These are phyloP conservation scores for Emydura subglobosa DNA, from an alignment of 2,113 vertebrate genomes.

Conservation along the genomic window DNA sequence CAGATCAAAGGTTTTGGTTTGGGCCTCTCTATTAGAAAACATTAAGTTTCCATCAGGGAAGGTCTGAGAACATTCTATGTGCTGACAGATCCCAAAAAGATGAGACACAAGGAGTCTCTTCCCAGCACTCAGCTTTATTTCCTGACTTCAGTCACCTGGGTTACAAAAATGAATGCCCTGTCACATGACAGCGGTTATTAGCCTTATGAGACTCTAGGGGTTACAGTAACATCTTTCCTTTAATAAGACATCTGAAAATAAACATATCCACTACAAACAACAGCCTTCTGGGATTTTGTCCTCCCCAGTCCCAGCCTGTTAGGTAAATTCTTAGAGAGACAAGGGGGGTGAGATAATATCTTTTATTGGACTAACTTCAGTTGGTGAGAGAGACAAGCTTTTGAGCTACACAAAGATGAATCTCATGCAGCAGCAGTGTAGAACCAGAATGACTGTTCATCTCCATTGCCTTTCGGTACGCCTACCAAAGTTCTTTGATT, in stretches of 20 bases:
- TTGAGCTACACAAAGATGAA: background rate
- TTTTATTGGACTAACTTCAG: background rate
- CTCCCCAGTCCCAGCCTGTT: background rate
- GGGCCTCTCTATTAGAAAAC: background rate
- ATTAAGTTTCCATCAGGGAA: background rate
- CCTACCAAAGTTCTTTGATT: no score
- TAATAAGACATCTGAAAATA: background rate
- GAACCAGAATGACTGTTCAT: no score
- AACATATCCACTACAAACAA: background rate
- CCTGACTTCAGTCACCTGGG: background rate
- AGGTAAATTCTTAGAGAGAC: background rate
- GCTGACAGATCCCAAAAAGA: background rate
- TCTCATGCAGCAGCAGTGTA: no score
- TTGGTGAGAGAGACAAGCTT: background rate
- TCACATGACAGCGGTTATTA: background rate
- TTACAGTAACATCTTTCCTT: background rate
- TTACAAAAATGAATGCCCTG: background rate
- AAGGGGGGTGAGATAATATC: background rate
- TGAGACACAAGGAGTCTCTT: background rate
- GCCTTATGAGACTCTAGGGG: no score
- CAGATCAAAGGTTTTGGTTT: background rate
- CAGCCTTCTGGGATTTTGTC: background rate
- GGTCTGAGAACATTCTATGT: background rate
- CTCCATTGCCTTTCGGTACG: no score
- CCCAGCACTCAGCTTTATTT: background rate